Evolutionary conservation across 2,888 invertebrate genomes (phyloP), one percentile per base, ranked within the genome.

Genomic region (Urechis unicinctus): DNA sequence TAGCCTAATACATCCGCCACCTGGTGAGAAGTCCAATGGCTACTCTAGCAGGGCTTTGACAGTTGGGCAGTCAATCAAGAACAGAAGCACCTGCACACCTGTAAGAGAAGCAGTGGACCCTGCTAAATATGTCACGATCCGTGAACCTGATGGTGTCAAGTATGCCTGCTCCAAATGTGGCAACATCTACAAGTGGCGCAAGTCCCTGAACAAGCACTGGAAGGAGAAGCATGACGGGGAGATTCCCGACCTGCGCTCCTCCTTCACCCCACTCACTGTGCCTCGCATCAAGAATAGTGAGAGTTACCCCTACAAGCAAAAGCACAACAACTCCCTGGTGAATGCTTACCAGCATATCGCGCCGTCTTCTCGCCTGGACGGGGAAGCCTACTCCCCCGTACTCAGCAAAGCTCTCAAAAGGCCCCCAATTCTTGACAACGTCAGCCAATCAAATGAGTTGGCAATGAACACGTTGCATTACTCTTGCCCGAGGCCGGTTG

Each of bases 131-230:
- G 69, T 72, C 58, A 71, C 70, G 58, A 68, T 74, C 21, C 66
- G 70, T 29, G 74, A 74, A 54, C 70, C 72, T 30, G 67, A 67
- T 55, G 72, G 73, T 26, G 70, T 72, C 1, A 75, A 75, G 60
- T 77, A 73, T 67, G 75, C 75, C 2, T 77, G 77, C 61, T 75
- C 77, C 13, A 72, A 71, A 57, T 77, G 77, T 63, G 76, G 75
- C 17, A 77, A 76, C 62, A 70, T 75, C 25, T 77, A 77, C 66
- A 75, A 75, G 56, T 77, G 77, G 76, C 62, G 75, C 45, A 77
- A 77, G 60, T 75, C 75, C 17, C 63, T 77, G 22, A 77, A 77
- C 63, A 77, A 77, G 61, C 77, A 77, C 64, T 77, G 77, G 77
- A 77, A 77, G 65, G 77, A 77, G 58, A 77, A 77, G 59, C 77